phyloP scores from a whole-genome alignment of 2,113 vertebrate genomes.

The Alligator sinensis region DNA sequence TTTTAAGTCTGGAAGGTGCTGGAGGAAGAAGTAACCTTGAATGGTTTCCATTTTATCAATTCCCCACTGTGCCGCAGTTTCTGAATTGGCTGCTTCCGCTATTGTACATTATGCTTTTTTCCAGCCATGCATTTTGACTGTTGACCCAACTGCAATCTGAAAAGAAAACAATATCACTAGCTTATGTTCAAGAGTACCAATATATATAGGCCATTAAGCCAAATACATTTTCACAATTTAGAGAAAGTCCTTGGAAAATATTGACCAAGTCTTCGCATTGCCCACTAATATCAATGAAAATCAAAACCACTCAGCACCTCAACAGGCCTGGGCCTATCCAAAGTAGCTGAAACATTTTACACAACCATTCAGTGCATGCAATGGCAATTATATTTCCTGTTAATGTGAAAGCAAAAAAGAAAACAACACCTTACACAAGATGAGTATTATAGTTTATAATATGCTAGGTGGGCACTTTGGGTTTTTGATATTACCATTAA shows the following conservation, averaged over 20 bases:
- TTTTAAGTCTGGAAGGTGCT: neutral
- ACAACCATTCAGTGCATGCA: neutral
- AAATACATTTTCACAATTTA: neutral
- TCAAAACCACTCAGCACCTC: neutral
- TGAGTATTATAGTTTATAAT: neutral
- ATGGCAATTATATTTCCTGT: neutral
- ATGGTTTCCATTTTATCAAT: neutral
- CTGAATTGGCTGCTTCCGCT: neutral
- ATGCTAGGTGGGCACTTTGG: neutral
- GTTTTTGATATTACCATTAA: neutral
- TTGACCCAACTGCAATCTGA: neutral
- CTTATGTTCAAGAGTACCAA: rapidly evolving
- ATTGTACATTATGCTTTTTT: neutral
- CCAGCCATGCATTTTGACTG: neutral
- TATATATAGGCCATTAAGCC: neutral
- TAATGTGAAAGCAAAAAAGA: neutral
- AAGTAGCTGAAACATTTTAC: neutral
- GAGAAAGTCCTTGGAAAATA: rapidly evolving
- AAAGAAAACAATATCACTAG: neutral
- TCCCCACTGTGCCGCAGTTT: neutral
- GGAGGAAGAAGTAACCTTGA: neutral
- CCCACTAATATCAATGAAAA: conserved; percentile 2
- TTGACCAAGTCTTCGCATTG: neutral
- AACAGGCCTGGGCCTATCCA: neutral
- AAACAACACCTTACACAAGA: neutral